phyloP scores from a whole-genome alignment of 2,888 invertebrate genomes.

The Drosophila colorata region DNA sequence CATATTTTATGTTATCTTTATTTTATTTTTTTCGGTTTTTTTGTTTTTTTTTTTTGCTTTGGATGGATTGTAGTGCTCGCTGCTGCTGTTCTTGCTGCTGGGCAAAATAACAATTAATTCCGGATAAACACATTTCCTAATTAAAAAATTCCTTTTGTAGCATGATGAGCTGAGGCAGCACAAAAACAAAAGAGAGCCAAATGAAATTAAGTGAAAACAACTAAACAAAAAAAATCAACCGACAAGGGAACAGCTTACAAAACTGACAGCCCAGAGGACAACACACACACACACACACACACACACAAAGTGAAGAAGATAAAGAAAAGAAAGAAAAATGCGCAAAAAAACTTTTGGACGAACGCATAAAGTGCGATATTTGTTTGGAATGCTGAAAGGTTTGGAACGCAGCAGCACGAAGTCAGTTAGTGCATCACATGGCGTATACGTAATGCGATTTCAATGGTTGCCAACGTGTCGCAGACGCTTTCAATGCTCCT shows the following conservation, averaged over 20 bases:
- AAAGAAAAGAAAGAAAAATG: conserved; percentile 22
- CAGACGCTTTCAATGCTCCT: conserved; percentile 45
- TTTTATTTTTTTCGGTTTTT: background rate
- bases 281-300: conserved; percentile 6
- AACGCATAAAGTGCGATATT: conserved; percentile 38
- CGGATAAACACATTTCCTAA: conserved; percentile 81
- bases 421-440: conserved; percentile 68
- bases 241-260: conserved; percentile 52
- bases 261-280: conserved; percentile 40
- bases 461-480: conserved; percentile 52
- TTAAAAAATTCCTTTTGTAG: conserved; percentile 79
- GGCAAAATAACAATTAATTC: conserved; percentile 77
- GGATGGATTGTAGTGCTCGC: conserved; percentile 11
- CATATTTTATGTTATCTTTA: conserved; percentile 16
- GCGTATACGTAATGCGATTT: conserved; percentile 69
- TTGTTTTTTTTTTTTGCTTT: conserved; percentile 1
- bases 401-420: conserved; percentile 17
- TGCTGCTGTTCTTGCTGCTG: conserved; percentile 23
- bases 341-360: conserved; percentile 34
- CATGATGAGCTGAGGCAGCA: conserved; percentile 51
- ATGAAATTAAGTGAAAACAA: conserved; percentile 67
- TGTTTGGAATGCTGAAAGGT: conserved; percentile 41
- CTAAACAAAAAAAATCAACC: conserved; percentile 39
- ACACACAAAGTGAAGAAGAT: conserved; percentile 26
- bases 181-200: conserved; percentile 55